These are phyloP conservation scores for Stenolophus ochropezus DNA, from an alignment of 2,888 invertebrate species.

Conservation along the genomic window DNA sequence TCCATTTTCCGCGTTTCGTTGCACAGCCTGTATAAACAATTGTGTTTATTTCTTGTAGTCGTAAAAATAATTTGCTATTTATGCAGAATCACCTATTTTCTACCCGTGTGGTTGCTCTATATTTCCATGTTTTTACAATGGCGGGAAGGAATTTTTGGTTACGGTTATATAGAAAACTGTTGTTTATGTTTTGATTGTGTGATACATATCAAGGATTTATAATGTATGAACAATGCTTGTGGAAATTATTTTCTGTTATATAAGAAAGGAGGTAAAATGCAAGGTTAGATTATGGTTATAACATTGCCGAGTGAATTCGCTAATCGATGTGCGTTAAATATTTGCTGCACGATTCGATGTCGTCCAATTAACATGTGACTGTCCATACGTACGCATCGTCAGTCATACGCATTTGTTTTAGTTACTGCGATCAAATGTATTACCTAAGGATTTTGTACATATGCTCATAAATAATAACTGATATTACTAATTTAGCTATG, in stretches of 20 bases:
- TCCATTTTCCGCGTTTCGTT: too few species aligned
- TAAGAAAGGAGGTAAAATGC: background rate
- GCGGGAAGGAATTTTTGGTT: too few species aligned
- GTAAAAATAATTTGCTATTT: too few species aligned
- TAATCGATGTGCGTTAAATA: conserved; percentile 44
- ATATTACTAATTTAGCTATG: conserved; percentile 56
- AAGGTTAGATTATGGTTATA: conserved; percentile 1
- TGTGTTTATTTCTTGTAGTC: too few species aligned
- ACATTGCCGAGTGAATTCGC: conserved; percentile 33
- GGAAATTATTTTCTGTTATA: background rate
- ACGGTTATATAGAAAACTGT: too few species aligned
- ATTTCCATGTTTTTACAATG: too few species aligned
- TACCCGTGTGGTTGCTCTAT: too few species aligned
- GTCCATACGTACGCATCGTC: conserved; percentile 11
- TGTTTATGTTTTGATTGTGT: too few species aligned
- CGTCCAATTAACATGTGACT: conserved; percentile 48
- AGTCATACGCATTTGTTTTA: conserved; percentile 39
- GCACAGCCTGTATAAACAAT: too few species aligned
- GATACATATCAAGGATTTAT: too few species aligned
- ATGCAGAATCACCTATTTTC: too few species aligned
- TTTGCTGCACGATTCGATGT: conserved; percentile 46
- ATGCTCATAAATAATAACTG: conserved; percentile 58
- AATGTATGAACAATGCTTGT: too few species aligned
- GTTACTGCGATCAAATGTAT: conserved; percentile 58
- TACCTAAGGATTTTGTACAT: conserved; percentile 58